A percentile compares a stretch with the other conserved stretches of the same genome.
Evolutionary conservation across 2,113 vertebrate genomes (phyloP).

Genomic region (Python bivittatus): DNA sequence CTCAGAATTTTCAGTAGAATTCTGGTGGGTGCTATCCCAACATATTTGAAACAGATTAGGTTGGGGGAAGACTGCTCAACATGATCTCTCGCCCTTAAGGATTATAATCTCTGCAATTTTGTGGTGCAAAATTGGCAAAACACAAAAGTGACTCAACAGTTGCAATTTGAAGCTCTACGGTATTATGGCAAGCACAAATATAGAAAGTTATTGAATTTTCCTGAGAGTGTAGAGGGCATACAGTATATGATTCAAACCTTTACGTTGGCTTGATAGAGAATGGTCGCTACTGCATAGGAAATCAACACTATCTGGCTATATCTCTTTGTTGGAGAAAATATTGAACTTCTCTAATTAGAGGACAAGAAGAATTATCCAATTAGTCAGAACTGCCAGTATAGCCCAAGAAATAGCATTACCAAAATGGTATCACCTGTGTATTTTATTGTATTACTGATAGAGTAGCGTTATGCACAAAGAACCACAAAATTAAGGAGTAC

Average conservation of each 20-base stretch:
- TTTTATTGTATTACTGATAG: no score
- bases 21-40: no score
- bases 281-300: no score
- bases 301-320: neutral
- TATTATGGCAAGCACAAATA: neutral
- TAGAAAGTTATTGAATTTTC: neutral
- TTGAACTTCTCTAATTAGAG: neutral
- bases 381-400: neutral
- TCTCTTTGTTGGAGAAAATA: neutral
- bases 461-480: no score
- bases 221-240: no score
- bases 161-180: neutral
- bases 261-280: neutral
- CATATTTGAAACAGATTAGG: no score
- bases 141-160: neutral
- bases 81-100: neutral
- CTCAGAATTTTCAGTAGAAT: no score
- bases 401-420: no score
- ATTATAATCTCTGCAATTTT: neutral
- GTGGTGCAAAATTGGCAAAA: neutral
- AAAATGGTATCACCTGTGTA: no score
- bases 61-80: no score
- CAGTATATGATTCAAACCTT: neutral
- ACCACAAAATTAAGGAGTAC: no score
- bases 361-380: no score